Base-by-base conservation (phyloP, 2,113 vertebrate species). In the Miniopterus natalensis region DNA sequence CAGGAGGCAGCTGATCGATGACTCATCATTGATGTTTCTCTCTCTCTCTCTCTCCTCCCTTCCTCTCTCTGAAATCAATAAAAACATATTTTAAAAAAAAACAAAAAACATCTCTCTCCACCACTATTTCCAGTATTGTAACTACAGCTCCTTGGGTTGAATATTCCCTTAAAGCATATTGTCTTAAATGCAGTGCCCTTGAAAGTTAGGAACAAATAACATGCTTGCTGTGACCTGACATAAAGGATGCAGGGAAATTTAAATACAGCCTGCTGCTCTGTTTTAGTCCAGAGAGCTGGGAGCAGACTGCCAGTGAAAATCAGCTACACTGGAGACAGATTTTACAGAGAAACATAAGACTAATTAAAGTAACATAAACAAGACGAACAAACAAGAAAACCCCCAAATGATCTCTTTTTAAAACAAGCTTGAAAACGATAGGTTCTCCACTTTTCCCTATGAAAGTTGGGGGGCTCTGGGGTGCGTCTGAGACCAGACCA, bases 291-390 rank as follows among this genome's bases (percentile, higher is more conserved):
- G 18, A 86, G 36, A 93, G 78, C 21, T 85, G 55, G 36, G 31
- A 95, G 21, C 47, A 83, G n/a, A 49, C 12, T 79, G 63, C 45
- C 36, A 45, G 9, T 79, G 86, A 93, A 86, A 73, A 53, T 83
- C 27, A 78, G 47, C 40, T 89, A 13, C 6, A 25, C n/a, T 75
- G 47, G 65, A 86, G 85, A 87, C 36, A 88, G 75, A 66, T 81
- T 84, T 93, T 55, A 42, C 1, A 49, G n/a, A 84, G 66, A 73
- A 74, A 47, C 20, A 13, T 68, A 84, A 45, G 53, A 63, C 59
- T 83, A 77, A 91, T 86, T 84, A 89, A 93, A 86, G 11, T 84
- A 75, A 71, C 59, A 89, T 92, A 66, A 95, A 65, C 3, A 92
- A 78, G n/a, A 9, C 14, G 51, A 36, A 71, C 36, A 71, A 51